Evolutionary conservation across 37 sponge, comb jelly and placozoan genomes (phyloP).

Genomic region (Halichondria panicea): DNA sequence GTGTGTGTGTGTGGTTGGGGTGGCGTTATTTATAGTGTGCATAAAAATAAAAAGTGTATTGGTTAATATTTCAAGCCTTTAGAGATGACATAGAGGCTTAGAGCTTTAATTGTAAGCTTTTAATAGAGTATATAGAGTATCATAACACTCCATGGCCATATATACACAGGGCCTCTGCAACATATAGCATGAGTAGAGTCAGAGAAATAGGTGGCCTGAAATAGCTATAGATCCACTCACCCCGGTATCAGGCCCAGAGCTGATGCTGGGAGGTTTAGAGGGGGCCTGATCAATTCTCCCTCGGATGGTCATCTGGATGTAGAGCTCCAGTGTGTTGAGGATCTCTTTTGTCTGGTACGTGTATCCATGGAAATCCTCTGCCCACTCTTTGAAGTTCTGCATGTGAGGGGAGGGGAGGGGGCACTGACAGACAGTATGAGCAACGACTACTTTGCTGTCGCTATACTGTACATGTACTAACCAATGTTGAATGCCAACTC

Average conservation of each 20-base stretch:
- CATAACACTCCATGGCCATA: too few relatives aligned
- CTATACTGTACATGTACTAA: too few relatives aligned
- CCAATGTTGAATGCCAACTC: too few relatives aligned
- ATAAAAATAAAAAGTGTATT: too few relatives aligned
- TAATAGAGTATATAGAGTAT: neutral
- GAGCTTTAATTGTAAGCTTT: too few relatives aligned
- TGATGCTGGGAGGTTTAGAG: conserved; percentile 2
- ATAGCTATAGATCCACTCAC: neutral
- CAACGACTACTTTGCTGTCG: too few relatives aligned
- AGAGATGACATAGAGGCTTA: too few relatives aligned
- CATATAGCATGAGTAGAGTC: neutral
- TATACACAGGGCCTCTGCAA: neutral
- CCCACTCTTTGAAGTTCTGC: conserved; percentile 33
- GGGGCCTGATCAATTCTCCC: conserved; percentile 6
- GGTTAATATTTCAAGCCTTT: too few relatives aligned
- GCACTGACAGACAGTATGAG: too few relatives aligned
- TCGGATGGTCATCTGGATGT: conserved; percentile 13
- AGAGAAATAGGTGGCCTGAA: neutral
- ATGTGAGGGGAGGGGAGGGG: too few relatives aligned
- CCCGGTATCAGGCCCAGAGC: neutral
- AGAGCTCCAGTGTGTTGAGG: conserved; percentile 41
- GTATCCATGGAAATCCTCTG: conserved; percentile 31
- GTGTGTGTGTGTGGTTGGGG: too few relatives aligned
- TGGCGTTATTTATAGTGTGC: too few relatives aligned
- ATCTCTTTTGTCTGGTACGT: conserved; percentile 59